Evolutionary conservation across 2,888 invertebrate species (phyloP).

Genomic region (Trissolcus japonicus): DNA sequence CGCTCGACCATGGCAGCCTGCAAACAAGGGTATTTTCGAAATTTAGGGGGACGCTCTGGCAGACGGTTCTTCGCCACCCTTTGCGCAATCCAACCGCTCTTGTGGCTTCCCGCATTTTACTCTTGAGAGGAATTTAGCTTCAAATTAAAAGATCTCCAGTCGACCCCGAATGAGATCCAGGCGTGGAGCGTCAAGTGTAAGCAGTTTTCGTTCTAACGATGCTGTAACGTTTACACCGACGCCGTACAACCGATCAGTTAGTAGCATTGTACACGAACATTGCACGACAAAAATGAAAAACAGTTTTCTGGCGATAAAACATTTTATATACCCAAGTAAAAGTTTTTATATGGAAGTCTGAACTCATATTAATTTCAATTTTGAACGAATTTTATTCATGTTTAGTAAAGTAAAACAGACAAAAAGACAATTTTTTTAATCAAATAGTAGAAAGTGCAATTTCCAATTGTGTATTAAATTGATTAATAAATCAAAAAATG

Average conservation of each 20-base stretch:
- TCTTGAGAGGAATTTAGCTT: constrained; percentile 74
- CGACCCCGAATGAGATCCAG: constrained; percentile 66
- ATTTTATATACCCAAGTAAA: too few relatives aligned
- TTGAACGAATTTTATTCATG: too few relatives aligned
- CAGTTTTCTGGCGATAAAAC: too few relatives aligned
- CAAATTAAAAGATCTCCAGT: constrained; percentile 75
- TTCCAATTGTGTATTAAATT: too few relatives aligned
- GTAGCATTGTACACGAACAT: too few relatives aligned
- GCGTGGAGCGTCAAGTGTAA: constrained; percentile 54
- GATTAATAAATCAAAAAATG: too few relatives aligned
- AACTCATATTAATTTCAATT: too few relatives aligned
- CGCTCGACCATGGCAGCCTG: constrained; percentile 59
- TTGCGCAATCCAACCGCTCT: constrained; percentile 68
- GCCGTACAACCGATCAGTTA: constrained; percentile 15
- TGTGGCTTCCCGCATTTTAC: constrained; percentile 70
- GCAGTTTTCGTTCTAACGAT: constrained; percentile 56
- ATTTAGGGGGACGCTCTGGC: constrained; percentile 59
- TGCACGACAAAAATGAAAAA: too few relatives aligned
- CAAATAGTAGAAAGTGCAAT: too few relatives aligned
- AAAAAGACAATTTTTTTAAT: too few relatives aligned
- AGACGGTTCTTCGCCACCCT: constrained; percentile 65
- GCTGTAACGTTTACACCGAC: constrained; percentile 53
- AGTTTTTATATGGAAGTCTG: too few relatives aligned
- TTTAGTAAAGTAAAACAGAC: too few relatives aligned
- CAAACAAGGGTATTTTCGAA: constrained; percentile 69